Conservation (phyloP, 2,113 vertebrate genomes). For the Psammodynastes pulverulentus region DNA sequence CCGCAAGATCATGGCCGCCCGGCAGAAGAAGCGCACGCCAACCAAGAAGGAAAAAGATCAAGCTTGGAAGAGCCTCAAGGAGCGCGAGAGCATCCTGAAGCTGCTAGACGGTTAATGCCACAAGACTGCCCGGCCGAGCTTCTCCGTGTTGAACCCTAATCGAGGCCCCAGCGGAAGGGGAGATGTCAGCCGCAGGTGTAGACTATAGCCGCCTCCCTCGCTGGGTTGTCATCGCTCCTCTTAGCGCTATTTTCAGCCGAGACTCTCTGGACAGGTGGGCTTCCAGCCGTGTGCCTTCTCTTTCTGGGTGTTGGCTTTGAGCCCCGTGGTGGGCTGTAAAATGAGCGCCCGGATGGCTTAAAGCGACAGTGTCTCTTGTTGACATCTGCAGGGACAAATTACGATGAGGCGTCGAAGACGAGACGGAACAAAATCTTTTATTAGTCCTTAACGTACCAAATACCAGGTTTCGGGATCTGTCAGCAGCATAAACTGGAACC, state of each 20-base stretch:
- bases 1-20: conserved; percentile 97
- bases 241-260: background rate
- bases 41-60: conserved; percentile 99
- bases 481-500: background rate
- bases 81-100: conserved; percentile 95
- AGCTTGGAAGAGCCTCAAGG: conserved; percentile 95
- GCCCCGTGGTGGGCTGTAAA: too few relatives aligned
- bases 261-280: background rate
- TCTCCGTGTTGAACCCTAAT: background rate
- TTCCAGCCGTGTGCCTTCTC: background rate
- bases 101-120: conserved; percentile 81
- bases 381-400: background rate
- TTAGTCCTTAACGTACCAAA: background rate
- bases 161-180: background rate
- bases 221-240: background rate
- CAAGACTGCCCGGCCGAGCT: background rate
- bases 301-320: background rate
- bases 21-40: conserved; percentile 96
- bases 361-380: background rate
- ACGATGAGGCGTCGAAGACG: too few relatives aligned
- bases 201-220: background rate
- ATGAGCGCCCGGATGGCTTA: background rate
- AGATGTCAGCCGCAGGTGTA: background rate
- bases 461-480: background rate
- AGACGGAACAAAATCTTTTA: background rate